phyloP scores from a whole-genome alignment of 2,113 vertebrate genomes.

The Oreocharis arfaki region DNA sequence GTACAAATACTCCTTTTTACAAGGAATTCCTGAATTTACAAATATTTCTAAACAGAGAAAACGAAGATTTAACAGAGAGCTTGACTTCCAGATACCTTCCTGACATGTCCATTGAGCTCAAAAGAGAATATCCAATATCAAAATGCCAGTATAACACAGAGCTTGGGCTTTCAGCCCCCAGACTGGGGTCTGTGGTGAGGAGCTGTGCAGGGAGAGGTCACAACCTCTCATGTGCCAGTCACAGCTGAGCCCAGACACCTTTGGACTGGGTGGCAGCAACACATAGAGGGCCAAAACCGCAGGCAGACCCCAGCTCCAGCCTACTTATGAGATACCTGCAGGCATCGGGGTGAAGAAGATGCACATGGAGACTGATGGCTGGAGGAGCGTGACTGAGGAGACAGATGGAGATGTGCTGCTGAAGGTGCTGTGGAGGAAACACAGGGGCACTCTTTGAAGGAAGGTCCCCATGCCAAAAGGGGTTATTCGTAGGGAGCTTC shows the following conservation, averaged over 20 bases:
- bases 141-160: background rate
- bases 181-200: background rate
- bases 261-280: background rate
- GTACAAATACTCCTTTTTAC: background rate
- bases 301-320: background rate
- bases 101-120: background rate
- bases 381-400: accelerated
- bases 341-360: background rate
- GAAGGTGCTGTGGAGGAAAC: background rate
- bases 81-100: background rate
- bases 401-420: background rate
- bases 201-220: background rate
- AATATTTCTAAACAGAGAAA: background rate
- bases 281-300: accelerated
- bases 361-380: background rate
- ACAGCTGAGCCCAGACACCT: background rate
- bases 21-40: background rate
- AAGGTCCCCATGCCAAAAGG: background rate
- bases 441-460: background rate
- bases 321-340: background rate
- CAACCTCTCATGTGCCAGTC: background rate
- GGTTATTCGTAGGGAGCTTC: accelerated
- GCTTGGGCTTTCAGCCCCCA: background rate
- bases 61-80: background rate
- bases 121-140: background rate